A percentile compares a stretch with the other conserved stretches of the same genome.
phyloP scores from a whole-genome alignment of 2,113 vertebrate genomes.

The Coptodon rendalli region DNA sequence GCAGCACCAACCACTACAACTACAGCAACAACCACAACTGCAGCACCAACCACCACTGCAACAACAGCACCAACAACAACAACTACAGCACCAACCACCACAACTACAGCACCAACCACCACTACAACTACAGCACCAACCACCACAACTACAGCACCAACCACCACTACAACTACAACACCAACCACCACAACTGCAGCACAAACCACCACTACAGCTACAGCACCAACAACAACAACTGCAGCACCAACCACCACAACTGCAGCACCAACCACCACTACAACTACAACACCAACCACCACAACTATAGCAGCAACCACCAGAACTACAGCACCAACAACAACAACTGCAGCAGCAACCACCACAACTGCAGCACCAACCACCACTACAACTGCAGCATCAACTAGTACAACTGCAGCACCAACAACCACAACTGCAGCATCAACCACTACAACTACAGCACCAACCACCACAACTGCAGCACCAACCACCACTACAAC shows the following conservation, averaged over 20 bases:
- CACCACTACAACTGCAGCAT: no score
- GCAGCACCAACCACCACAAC: rapidly evolving
- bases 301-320: no score
- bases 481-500: rapidly evolving
- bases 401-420: no score
- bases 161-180: rapidly evolving
- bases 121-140: rapidly evolving
- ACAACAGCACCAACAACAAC: background rate
- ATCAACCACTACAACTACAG: no score
- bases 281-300: no score
- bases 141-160: no score
- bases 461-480: rapidly evolving
- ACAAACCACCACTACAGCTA: rapidly evolving
- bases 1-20: background rate
- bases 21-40: rapidly evolving
- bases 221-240: no score
- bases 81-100: rapidly evolving
- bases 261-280: rapidly evolving
- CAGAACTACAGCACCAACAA: no score
- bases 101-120: no score
- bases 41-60: background rate
- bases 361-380: background rate
- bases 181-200: rapidly evolving
- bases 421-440: no score
- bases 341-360: no score